These are phyloP conservation scores for Pygoscelis antarcticus DNA, from an alignment of 2,113 vertebrate genomes.

Conservation along the genomic window DNA sequence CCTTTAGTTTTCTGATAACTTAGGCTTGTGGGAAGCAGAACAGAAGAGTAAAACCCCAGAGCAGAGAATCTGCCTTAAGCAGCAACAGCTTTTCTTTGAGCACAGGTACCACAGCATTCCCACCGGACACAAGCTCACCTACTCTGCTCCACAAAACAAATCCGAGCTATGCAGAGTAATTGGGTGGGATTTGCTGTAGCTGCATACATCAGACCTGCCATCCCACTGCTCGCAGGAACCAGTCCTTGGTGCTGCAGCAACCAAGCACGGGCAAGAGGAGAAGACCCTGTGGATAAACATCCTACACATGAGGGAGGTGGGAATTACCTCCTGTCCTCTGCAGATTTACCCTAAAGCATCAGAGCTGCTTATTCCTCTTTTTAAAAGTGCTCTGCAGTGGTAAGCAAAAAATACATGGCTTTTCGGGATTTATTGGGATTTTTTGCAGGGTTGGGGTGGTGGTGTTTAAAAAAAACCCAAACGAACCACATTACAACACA, in stretches of 20 bases:
- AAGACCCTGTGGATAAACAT: background rate
- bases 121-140: background rate
- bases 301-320: background rate
- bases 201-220: background rate
- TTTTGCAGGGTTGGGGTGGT: fast-evolving
- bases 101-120: background rate
- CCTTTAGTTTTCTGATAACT: background rate
- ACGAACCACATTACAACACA: fast-evolving
- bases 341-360: background rate
- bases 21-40: background rate
- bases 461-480: background rate
- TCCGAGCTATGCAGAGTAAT: fast-evolving
- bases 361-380: background rate
- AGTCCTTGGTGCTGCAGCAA: background rate
- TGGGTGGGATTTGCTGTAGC: background rate
- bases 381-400: background rate
- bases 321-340: background rate
- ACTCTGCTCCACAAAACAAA: background rate
- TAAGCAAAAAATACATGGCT: background rate
- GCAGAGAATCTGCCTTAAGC: background rate
- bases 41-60: background rate
- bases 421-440: background rate
- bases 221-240: background rate
- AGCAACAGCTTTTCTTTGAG: background rate
- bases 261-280: background rate